phyloP scores from a whole-genome alignment of 2,888 invertebrate species.

The Auanema freiburgensis region DNA sequence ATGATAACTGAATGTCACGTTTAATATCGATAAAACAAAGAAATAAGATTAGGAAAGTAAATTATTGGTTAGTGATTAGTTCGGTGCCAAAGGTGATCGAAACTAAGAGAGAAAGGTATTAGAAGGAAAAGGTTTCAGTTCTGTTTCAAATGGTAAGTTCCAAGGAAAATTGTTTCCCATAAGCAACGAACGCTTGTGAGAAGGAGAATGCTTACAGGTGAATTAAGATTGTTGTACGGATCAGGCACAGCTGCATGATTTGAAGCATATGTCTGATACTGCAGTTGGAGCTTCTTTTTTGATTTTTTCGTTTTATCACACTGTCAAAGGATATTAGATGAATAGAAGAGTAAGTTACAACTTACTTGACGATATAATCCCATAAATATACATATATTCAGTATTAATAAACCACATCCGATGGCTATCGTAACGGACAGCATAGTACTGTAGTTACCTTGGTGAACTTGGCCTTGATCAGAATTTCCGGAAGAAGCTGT shows the following conservation, averaged over 20 bases:
- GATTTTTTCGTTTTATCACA: constrained; percentile 46
- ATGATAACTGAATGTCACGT: constrained; percentile 33
- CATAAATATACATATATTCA: constrained; percentile 59
- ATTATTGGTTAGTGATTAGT: no score
- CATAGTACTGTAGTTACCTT: constrained; percentile 33
- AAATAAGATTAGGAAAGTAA: neutral
- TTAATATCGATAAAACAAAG: neutral
- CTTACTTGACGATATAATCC: constrained; percentile 53
- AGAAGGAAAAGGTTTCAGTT: neutral
- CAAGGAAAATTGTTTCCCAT: no score
- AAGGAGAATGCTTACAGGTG: constrained; percentile 47
- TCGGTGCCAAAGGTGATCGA: neutral
- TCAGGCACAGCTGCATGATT: constrained; percentile 47
- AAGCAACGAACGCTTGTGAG: constrained; percentile 31
- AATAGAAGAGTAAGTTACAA: neutral
- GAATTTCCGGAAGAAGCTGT: constrained; percentile 18
- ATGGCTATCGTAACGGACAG: constrained; percentile 53
- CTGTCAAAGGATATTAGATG: constrained; percentile 30
- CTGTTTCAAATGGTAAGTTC: neutral
- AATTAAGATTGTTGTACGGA: constrained; percentile 52
- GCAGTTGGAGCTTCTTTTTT: constrained; percentile 56
- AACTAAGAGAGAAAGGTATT: constrained; percentile 1
- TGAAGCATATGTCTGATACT: constrained; percentile 56
- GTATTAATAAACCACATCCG: constrained; percentile 54
- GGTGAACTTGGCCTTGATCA: constrained; percentile 24